A percentile compares a stretch with the other conserved stretches of the same genome.
phyloP scores from a whole-genome alignment of 1,140 invertebrate genomes.

The Cryptotermes secundus region DNA sequence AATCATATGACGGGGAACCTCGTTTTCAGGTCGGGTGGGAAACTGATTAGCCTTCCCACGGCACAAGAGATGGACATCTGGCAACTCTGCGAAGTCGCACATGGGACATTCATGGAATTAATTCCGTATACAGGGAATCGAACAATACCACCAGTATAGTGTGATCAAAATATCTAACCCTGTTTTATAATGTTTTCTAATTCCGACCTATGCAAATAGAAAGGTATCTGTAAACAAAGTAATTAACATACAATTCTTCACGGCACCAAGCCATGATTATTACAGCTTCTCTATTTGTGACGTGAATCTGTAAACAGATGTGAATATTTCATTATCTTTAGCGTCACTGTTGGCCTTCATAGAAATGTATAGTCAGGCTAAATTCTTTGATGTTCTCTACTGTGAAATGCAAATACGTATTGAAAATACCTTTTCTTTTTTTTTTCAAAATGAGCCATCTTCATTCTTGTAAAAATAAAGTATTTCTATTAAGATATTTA shows the following conservation, averaged over 20 bases:
- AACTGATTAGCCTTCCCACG: not conserved
- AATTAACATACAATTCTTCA: too few species aligned
- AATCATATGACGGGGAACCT: not conserved
- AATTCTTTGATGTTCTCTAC: not conserved
- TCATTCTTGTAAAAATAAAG: too few species aligned
- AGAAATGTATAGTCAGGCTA: not conserved
- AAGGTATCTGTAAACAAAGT: too few species aligned
- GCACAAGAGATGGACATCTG: not conserved
- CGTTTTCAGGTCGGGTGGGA: slow-evolving; percentile 3
- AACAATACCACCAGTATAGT: not conserved
- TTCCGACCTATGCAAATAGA: too few species aligned
- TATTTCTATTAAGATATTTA: too few species aligned
- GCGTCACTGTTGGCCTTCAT: not conserved
- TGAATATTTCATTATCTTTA: not conserved
- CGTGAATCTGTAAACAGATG: not conserved
- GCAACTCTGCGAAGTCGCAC: not conserved
- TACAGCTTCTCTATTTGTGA: not conserved
- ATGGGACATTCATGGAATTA: slow-evolving; percentile 7
- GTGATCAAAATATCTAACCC: not conserved
- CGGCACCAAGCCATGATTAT: not conserved
- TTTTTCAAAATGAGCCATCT: too few species aligned
- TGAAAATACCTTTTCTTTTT: too few species aligned
- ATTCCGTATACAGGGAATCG: not conserved
- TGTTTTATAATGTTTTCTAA: too few species aligned
- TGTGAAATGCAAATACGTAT: too few species aligned